phyloP scores from a whole-genome alignment of 2,797 vertebrate genomes.

The Gallinago stenura region DNA sequence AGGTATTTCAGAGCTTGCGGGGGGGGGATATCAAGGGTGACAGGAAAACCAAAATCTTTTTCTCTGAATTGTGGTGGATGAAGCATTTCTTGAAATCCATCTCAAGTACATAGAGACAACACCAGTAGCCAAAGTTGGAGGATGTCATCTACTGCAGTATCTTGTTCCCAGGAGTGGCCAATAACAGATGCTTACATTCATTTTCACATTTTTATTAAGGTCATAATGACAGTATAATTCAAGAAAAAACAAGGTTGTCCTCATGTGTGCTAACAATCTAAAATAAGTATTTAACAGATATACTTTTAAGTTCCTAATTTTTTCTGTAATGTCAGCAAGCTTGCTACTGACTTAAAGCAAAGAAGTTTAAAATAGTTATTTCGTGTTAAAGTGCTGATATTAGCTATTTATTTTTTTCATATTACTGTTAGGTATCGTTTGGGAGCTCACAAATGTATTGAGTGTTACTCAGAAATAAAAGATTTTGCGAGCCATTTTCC shows the following conservation, averaged over 20 bases:
- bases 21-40: background rate
- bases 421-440: slow-evolving; percentile 77
- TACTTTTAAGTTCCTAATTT: background rate
- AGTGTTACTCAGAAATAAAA: slow-evolving; percentile 87
- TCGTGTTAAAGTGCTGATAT: background rate
- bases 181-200: background rate
- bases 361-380: background rate
- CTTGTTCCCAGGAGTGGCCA: background rate
- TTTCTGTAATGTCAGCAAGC: background rate
- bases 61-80: background rate
- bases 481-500: slow-evolving; percentile 93
- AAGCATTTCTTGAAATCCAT: background rate
- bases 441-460: slow-evolving; percentile 88
- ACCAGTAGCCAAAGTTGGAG: background rate
- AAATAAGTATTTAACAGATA: background rate
- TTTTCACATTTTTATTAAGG: background rate
- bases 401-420: background rate
- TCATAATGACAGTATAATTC: background rate
- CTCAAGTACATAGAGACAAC: background rate
- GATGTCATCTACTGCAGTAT: background rate
- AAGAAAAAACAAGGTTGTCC: background rate
- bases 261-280: background rate
- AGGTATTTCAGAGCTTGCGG: background rate
- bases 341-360: background rate
- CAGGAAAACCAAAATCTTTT: background rate